Evolutionary conservation across 2,888 invertebrate genomes (phyloP).

Genomic region (Choreutis nemorana): DNA sequence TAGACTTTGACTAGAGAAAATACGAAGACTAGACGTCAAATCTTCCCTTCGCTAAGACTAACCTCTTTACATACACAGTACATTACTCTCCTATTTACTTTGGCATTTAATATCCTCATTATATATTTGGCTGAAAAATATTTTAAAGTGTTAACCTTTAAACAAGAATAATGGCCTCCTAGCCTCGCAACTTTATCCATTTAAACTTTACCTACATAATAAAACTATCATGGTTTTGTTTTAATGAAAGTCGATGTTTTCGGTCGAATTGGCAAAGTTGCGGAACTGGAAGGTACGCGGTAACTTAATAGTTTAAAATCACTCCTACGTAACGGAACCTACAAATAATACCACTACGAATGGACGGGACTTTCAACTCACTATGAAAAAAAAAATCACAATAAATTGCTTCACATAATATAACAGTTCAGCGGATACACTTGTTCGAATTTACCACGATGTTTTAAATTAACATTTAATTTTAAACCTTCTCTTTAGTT

Average conservation of each 20-base stretch:
- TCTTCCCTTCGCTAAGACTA: conserved; percentile 7
- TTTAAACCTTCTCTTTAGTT: conserved; percentile 4
- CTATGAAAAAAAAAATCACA: conserved; percentile 31
- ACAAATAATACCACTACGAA: conserved; percentile 34
- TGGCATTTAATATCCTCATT: conserved; percentile 21
- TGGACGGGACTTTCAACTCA: conserved; percentile 60
- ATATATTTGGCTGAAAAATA: conserved; percentile 15
- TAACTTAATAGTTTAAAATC: too few species aligned
- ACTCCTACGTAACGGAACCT: conserved; percentile 19
- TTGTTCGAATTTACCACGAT: conserved; percentile 11
- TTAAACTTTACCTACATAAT: too few species aligned
- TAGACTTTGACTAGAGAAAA: conserved; percentile 31
- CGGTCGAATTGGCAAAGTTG: too few species aligned
- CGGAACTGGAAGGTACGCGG: too few species aligned
- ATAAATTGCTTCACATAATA: conserved; percentile 18
- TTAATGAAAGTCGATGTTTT: too few species aligned
- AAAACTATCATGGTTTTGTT: too few species aligned
- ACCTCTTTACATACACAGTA: conserved; percentile 11
- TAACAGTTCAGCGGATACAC: too few species aligned
- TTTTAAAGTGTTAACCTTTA: conserved; percentile 27
- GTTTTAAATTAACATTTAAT: conserved; percentile 10
- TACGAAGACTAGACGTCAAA: conserved; percentile 14
- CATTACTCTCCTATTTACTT: conserved; percentile 20
- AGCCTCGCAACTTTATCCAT: too few species aligned
- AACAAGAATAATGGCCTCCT: conserved; percentile 45